Evolutionary conservation across 1,140 invertebrate species (phyloP).

Genomic region (Lycorma delicatula): DNA sequence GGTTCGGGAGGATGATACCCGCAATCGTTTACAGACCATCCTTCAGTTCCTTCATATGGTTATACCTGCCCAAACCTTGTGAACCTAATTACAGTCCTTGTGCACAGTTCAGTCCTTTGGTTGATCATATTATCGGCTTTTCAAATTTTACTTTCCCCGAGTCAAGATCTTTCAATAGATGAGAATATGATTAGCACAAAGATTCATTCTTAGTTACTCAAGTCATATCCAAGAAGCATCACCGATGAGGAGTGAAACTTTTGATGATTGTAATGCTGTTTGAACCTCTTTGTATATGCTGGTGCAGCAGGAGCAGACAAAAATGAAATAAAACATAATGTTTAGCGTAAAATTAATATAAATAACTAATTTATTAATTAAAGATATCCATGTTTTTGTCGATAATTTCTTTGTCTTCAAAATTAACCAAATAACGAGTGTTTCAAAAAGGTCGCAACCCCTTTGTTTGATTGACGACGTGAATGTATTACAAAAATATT

Average conservation of each 20-base stretch:
- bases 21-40: conserved; percentile 12
- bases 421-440: neutral
- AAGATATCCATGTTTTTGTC: neutral
- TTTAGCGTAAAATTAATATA: too few species aligned
- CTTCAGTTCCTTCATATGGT: conserved; percentile 11
- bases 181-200: conserved; percentile 14
- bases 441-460: too few species aligned
- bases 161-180: conserved; percentile 15
- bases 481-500: too few species aligned
- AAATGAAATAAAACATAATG: too few species aligned
- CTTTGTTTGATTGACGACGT: too few species aligned
- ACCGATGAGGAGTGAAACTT: conserved; percentile 19
- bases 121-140: conserved; percentile 2
- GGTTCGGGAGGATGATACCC: conserved; percentile 10
- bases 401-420: neutral
- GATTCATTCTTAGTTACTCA: conserved; percentile 12
- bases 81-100: conserved; percentile 10
- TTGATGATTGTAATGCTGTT: conserved; percentile 2
- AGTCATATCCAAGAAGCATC: conserved; percentile 17
- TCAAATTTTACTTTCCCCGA: neutral
- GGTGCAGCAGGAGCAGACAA: neutral
- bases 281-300: conserved; percentile 8
- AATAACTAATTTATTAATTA: too few species aligned
- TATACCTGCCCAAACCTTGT: neutral
- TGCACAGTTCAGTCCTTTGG: conserved; percentile 6